phyloP scores from a whole-genome alignment of 2,113 vertebrate species.

The Cyanoramphus novaezelandiae region DNA sequence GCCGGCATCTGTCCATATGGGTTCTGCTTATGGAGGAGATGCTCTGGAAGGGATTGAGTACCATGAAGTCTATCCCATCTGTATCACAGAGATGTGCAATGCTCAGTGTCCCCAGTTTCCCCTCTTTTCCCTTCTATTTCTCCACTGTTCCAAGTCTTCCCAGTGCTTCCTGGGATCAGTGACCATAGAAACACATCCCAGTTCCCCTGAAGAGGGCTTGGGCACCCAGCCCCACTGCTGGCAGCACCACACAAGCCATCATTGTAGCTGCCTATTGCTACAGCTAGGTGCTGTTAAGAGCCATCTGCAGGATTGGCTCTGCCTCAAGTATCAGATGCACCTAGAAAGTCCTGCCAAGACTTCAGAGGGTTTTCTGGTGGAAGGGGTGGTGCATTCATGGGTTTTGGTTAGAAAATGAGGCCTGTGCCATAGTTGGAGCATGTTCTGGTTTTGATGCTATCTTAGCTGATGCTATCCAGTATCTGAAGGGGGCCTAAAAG shows the following conservation, averaged over 20 bases:
- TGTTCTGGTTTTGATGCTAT: not conserved
- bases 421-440: not conserved
- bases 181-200: not conserved
- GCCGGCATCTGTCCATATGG: fast-evolving
- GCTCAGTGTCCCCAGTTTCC: not conserved
- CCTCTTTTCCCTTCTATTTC: not conserved
- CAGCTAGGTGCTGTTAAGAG: not conserved
- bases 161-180: not conserved
- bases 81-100: not conserved
- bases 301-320: not conserved
- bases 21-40: not conserved
- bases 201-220: not conserved
- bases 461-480: not conserved
- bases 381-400: not conserved
- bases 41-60: not conserved
- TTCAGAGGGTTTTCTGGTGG: not conserved
- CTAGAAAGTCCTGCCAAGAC: not conserved
- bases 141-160: not conserved
- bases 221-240: not conserved
- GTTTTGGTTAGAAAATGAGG: not conserved
- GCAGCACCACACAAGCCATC: not conserved
- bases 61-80: not conserved
- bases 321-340: not conserved
- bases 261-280: not conserved
- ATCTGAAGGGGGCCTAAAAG: too few species aligned